A percentile compares a stretch with the other conserved stretches of the same genome.
phyloP scores from a whole-genome alignment of 1,140 invertebrate genomes.

The Cheumatopsyche charites region DNA sequence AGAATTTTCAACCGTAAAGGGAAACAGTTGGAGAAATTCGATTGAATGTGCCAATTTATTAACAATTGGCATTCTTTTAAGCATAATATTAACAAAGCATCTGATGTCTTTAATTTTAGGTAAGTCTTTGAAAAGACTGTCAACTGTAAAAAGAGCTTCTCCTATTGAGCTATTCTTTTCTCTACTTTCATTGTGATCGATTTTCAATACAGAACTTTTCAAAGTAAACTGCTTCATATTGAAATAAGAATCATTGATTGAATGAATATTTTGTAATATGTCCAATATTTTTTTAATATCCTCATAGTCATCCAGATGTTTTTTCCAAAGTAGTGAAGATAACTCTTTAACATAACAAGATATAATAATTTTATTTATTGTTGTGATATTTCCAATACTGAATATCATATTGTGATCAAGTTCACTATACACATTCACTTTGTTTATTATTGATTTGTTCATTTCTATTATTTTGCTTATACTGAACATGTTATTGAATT shows the following conservation, averaged over 20 bases:
- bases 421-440: not conserved
- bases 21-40: constrained; percentile 53
- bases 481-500: not conserved
- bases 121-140: not conserved
- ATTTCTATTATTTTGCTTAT: constrained; percentile 18
- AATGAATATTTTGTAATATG: not conserved
- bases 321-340: not conserved
- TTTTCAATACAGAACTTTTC: not conserved
- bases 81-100: constrained; percentile 36
- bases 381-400: constrained; percentile 1
- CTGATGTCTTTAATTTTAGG: constrained; percentile 23
- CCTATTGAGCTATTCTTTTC: not conserved
- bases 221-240: not conserved
- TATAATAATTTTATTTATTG: not conserved
- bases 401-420: not conserved
- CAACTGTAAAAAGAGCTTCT: constrained; percentile 3
- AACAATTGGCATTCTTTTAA: constrained; percentile 55
- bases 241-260: not conserved
- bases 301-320: not conserved
- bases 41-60: constrained; percentile 49
- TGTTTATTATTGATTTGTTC: constrained; percentile 15
- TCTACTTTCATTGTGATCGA: not conserved
- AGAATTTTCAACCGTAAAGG: constrained; percentile 55
- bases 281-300: not conserved
- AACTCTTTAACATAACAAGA: constrained; percentile 5